Base-by-base conservation (phyloP, 2,113 vertebrate species). In the Tenrec ecaudatus region DNA sequence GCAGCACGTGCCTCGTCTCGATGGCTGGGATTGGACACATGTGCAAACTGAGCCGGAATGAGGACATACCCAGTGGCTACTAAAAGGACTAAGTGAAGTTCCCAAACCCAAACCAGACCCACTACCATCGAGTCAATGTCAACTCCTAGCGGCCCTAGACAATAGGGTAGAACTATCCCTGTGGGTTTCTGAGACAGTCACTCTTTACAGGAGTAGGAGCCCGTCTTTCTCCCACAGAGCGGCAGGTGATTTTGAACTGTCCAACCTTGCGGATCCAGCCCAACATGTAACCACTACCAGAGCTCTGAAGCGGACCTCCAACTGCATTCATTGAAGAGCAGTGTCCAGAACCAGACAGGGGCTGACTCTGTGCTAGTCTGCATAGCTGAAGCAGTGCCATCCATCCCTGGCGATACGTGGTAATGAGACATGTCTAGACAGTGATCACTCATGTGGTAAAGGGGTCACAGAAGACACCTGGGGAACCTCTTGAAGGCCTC, bases 401-500 rank as follows among this genome's bases (percentile, higher is more conserved):
- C 10, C 27, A n/a, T 82, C 40, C 60, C 38, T 27, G 69, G 38
- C 15, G 88, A 23, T 7, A 23, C 15, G 3, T 43, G 57, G 57
- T 85, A 92, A 71, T 19, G 2, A 0, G 29, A 43, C 23, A 43
- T 4, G 0, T 31, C 27, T 40, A 71, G 57, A 78, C 4, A 80
- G 22, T 2, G 69, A 25, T 31, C 25, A n/a, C 38, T 47, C 47
- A 88, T 19, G 53, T 22, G 15, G 10, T 4, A 17, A 95, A 88
- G 23, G 5, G 31, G n/a, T 58, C 1, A 43, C 2, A 25, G 20
- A 58, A 58, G 12, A 64, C 40, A 69, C 36, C 16, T 2, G 17
- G 88, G 31, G 80, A 91, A 60, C 76, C n/a, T 1, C 58, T 79
- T 66, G 85, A 77, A 95, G 38, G 25, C 9, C 66, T 89, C 77